Evolutionary conservation across 2,888 invertebrate genomes (phyloP).

Genomic region (Villa cingulata): DNA sequence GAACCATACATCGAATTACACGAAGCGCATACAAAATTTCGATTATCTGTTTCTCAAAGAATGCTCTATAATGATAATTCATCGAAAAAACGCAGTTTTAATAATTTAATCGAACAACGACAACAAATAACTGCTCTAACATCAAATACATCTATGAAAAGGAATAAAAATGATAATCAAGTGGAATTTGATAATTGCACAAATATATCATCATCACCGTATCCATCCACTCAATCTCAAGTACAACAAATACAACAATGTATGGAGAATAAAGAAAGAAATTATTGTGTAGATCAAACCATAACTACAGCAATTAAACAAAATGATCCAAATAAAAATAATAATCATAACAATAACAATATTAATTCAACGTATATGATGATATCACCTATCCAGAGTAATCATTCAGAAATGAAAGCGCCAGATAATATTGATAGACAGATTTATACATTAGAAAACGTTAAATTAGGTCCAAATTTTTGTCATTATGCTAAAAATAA

Average conservation of each 20-base stretch:
- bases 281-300: background rate
- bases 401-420: background rate
- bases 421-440: too few species aligned
- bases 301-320: background rate
- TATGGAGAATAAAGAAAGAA: background rate
- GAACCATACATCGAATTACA: slow-evolving; percentile 66
- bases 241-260: background rate
- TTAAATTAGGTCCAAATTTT: slow-evolving; percentile 30
- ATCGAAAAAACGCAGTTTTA: slow-evolving; percentile 42
- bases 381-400: slow-evolving; percentile 12
- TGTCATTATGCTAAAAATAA: slow-evolving; percentile 29
- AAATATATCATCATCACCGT: background rate
- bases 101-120: slow-evolving; percentile 50
- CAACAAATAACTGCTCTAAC: slow-evolving; percentile 56
- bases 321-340: slow-evolving; percentile 10
- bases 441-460: slow-evolving; percentile 19
- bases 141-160: slow-evolving; percentile 7
- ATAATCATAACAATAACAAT: too few species aligned
- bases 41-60: slow-evolving; percentile 53
- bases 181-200: background rate
- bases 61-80: slow-evolving; percentile 49
- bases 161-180: background rate
- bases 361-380: slow-evolving; percentile 1
- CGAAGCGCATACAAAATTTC: slow-evolving; percentile 62
- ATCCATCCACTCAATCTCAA: background rate